Percentiles rank a stretch among this genome's conserved stretches.
Evolutionary conservation across 1,140 invertebrate species (phyloP).

Genomic region (Drosophila kanapiae): DNA sequence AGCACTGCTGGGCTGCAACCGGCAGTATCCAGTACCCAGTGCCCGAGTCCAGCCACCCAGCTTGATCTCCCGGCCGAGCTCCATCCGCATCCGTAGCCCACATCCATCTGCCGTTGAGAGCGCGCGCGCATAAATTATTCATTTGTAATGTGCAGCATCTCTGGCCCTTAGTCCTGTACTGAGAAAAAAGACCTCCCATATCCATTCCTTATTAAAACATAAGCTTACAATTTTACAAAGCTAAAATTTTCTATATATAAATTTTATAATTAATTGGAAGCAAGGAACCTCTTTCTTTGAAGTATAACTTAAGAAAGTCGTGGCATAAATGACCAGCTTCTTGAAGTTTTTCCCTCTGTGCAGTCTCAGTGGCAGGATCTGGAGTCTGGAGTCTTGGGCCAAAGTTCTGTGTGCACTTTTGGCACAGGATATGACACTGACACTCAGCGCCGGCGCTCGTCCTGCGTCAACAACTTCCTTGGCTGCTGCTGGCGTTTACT

Average conservation of each 20-base stretch:
- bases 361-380: background rate
- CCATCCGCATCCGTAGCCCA: constrained; percentile 42
- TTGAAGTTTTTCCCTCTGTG: background rate
- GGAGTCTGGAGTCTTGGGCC: constrained; percentile 24
- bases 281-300: background rate
- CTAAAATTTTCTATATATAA: accelerated
- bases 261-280: background rate
- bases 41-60: constrained; percentile 11
- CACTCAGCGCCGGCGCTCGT: constrained; percentile 75
- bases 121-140: constrained; percentile 79
- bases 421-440: constrained; percentile 82
- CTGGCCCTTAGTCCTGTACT: constrained; percentile 15
- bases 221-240: too few relatives aligned
- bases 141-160: constrained; percentile 77
- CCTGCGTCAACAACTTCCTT: constrained; percentile 79
- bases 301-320: too few relatives aligned
- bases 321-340: background rate
- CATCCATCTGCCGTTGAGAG: constrained; percentile 74
- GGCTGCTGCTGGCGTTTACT: constrained; percentile 77
- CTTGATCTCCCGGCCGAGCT: constrained; percentile 22
- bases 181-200: background rate
- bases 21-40: constrained; percentile 14
- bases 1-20: constrained; percentile 6
- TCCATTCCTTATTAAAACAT: background rate
- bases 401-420: constrained; percentile 72